These are phyloP conservation scores for Caenorhabditis doughertyi DNA, from an alignment of 2,888 invertebrate species.

Conservation along the genomic window DNA sequence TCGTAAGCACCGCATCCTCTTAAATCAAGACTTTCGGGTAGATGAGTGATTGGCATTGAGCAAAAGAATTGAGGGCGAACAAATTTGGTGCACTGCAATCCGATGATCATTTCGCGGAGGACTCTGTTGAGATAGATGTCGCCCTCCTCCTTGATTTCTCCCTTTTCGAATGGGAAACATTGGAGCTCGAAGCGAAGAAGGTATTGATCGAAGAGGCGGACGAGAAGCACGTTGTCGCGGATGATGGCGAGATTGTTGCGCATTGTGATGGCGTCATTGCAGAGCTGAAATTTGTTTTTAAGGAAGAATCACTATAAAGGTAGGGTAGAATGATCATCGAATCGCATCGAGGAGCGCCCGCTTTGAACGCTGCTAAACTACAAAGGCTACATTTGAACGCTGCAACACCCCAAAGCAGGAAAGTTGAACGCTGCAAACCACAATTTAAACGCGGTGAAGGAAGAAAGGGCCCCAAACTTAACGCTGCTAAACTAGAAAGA, in stretches of 20 bases:
- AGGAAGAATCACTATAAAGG: too few species aligned
- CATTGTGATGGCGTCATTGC: constrained; percentile 73
- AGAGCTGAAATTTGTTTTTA: constrained; percentile 65
- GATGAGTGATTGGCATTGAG: constrained; percentile 72
- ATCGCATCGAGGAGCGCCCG: too few species aligned
- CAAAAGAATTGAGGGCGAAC: constrained; percentile 72
- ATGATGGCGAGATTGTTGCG: constrained; percentile 70
- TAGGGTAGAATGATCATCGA: too few species aligned
- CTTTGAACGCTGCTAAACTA: too few species aligned
- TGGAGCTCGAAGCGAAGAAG: constrained; percentile 76
- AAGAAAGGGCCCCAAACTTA: too few species aligned
- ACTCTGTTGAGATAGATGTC: constrained; percentile 71
- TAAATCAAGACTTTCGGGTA: constrained; percentile 74
- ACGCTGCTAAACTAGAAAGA: too few species aligned
- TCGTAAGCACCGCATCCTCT: constrained; percentile 75
- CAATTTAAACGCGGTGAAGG: too few species aligned
- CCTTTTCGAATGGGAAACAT: constrained; percentile 74
- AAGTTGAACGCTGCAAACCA: too few species aligned
- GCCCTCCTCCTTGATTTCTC: constrained; percentile 67
- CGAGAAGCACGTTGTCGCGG: constrained; percentile 75
- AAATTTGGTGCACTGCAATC: constrained; percentile 69
- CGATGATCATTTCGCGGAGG: constrained; percentile 73
- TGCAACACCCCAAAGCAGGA: too few species aligned
- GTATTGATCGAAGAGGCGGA: constrained; percentile 75
- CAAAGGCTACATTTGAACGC: too few species aligned